phyloP scores from a whole-genome alignment of 2,888 invertebrate species.

The Xanthorhoe designata region DNA sequence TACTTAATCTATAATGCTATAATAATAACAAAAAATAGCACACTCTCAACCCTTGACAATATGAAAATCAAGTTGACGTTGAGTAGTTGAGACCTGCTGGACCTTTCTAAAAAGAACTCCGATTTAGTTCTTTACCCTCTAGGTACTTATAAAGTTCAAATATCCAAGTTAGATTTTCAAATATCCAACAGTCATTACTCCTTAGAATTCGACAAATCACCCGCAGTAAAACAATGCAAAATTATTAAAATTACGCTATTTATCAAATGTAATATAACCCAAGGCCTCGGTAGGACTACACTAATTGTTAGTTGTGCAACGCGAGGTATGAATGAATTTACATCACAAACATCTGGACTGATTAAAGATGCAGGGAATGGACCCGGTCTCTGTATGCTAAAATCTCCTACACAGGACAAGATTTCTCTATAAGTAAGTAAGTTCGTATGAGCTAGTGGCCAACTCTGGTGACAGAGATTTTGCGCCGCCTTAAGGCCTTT shows the following conservation, averaged over 20 bases:
- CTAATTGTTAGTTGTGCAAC: conserved; percentile 70
- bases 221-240: conserved; percentile 36
- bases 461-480: too few species aligned
- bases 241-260: conserved; percentile 35
- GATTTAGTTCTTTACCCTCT: not conserved
- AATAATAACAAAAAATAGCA: too few species aligned
- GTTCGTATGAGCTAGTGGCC: too few species aligned
- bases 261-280: conserved; percentile 26
- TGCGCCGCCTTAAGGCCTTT: too few species aligned
- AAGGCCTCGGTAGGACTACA: conserved; percentile 46
- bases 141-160: not conserved
- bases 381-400: not conserved
- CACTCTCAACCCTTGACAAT: too few species aligned
- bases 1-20: too few species aligned
- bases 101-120: too few species aligned
- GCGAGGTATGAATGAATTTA: conserved; percentile 66
- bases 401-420: not conserved
- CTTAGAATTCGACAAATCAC: conserved; percentile 10
- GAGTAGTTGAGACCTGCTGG: too few species aligned
- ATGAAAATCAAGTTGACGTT: too few species aligned
- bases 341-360: conserved; percentile 51
- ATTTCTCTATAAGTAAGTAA: not conserved
- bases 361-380: conserved; percentile 6
- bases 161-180: not conserved
- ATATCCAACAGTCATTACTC: not conserved